These are phyloP conservation scores for Euphydryas editha DNA, from an alignment of 2,888 invertebrate species.

Conservation along the genomic window DNA sequence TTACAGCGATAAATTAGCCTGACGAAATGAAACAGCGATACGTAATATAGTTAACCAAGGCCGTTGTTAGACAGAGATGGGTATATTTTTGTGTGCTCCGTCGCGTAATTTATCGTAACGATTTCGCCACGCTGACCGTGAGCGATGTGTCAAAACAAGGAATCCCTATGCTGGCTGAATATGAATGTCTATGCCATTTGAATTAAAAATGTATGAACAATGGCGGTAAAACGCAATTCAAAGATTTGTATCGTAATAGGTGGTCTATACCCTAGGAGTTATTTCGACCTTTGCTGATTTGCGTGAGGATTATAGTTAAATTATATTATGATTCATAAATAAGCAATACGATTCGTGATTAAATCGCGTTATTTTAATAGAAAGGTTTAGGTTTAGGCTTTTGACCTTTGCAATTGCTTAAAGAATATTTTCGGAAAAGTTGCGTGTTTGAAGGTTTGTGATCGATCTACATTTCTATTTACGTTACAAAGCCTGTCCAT, in stretches of 20 bases:
- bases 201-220: constrained; percentile 48
- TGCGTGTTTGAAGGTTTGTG: too few relatives aligned
- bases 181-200: constrained; percentile 48
- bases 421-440: too few relatives aligned
- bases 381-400: too few relatives aligned
- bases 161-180: constrained; percentile 50
- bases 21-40: constrained; percentile 47
- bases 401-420: too few relatives aligned
- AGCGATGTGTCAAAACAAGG: constrained; percentile 59
- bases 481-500: too few relatives aligned
- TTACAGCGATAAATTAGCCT: constrained; percentile 41
- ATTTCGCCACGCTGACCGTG: constrained; percentile 64
- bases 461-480: too few relatives aligned
- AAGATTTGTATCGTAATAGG: constrained; percentile 22
- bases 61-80: constrained; percentile 50
- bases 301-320: not conserved
- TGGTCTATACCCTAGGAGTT: constrained; percentile 18
- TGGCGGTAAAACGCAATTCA: constrained; percentile 31
- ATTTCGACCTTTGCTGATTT: constrained; percentile 9
- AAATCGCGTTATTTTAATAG: too few relatives aligned
- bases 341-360: too few relatives aligned
- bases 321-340: too few relatives aligned
- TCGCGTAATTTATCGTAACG: constrained; percentile 55
- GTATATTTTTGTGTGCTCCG: constrained; percentile 47
- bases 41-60: constrained; percentile 51